Evolutionary conservation across 2,113 vertebrate genomes (phyloP).

Genomic region (Anoplopoma fimbria): DNA sequence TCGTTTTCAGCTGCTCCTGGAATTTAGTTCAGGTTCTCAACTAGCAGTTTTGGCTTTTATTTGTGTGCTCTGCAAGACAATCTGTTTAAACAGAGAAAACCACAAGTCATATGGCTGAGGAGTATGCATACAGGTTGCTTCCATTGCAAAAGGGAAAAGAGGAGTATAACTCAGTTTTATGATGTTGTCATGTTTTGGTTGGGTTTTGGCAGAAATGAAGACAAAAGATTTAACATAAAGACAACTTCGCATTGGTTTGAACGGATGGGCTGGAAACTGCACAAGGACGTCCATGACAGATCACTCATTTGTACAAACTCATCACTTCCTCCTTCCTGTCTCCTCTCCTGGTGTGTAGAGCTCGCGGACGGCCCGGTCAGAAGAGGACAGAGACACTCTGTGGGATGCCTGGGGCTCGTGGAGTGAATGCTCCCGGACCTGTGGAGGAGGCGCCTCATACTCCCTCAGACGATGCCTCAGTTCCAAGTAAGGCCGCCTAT

Average conservation of each 20-base stretch:
- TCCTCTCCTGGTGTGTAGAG: slow-evolving; percentile 81
- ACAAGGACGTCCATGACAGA: neutral
- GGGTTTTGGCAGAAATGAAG: neutral
- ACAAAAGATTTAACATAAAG: neutral
- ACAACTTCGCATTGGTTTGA: neutral
- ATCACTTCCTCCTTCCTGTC: neutral
- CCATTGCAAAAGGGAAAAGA: neutral
- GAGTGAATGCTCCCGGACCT: slow-evolving; percentile 97
- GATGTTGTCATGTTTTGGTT: neutral
- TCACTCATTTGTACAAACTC: neutral
- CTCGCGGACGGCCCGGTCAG: slow-evolving; percentile 91
- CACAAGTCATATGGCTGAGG: neutral
- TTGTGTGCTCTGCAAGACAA: neutral
- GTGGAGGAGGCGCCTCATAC: slow-evolving; percentile 95
- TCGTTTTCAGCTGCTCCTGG: slow-evolving; percentile 40
- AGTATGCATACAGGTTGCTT: neutral
- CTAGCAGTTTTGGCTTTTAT: neutral
- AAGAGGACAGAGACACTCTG: slow-evolving; percentile 92
- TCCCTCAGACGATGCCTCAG: slow-evolving; percentile 94
- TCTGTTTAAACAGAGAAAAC: neutral
- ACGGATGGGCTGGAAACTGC: neutral
- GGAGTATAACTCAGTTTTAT: neutral
- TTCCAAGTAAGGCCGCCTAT: slow-evolving; percentile 87
- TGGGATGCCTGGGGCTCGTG: slow-evolving; percentile 98
- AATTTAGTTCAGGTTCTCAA: slow-evolving; percentile 8